phyloP scores from a whole-genome alignment of 2,113 vertebrate genomes.

The Todiramphus saurophagus region DNA sequence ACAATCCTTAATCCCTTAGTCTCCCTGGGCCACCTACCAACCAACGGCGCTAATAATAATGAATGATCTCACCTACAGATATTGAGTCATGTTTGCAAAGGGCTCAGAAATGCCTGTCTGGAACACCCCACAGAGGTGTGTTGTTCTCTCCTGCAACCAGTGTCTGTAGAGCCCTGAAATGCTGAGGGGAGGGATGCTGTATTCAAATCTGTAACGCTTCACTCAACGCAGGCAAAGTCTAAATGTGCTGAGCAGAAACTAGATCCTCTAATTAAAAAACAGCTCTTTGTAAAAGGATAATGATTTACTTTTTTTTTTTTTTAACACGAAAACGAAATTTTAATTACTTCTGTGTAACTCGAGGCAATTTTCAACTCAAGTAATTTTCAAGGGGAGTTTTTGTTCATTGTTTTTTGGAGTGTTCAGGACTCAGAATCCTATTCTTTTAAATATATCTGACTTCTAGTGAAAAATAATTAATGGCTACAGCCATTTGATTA shows the following conservation, averaged over 20 bases:
- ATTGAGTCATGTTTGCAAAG: not conserved
- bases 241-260: not conserved
- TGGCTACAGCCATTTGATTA: not conserved
- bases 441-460: not conserved
- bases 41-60: not conserved
- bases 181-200: not conserved
- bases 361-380: not conserved
- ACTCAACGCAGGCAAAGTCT: not conserved
- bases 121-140: not conserved
- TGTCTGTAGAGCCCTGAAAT: not conserved
- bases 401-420: not conserved
- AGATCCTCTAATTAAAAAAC: not conserved
- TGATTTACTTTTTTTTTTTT: not conserved
- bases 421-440: not conserved
- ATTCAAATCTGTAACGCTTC: not conserved
- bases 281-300: not conserved
- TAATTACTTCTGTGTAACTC: conserved; percentile 28
- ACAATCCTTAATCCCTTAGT: not conserved
- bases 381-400: not conserved
- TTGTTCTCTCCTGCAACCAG: not conserved
- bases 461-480: conserved; percentile 15
- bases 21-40: not conserved
- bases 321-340: not conserved
- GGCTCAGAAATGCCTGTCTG: not conserved
- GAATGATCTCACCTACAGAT: not conserved